Conservation (phyloP, 2,797 vertebrate genomes). For the Todus mexicanus region DNA sequence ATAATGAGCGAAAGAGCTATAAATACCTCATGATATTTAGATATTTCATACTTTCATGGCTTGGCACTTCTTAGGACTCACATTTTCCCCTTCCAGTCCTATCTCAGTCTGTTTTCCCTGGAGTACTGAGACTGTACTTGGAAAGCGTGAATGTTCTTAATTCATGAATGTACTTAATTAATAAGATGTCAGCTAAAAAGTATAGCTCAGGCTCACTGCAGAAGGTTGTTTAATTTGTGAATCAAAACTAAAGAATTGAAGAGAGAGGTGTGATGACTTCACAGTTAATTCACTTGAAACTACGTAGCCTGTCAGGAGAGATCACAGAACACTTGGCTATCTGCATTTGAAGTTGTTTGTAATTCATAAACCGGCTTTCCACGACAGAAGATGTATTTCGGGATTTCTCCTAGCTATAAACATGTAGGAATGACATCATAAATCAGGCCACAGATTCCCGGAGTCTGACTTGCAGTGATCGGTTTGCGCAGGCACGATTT, state of each 20-base stretch:
- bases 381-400: not conserved
- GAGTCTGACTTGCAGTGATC: fast-evolving
- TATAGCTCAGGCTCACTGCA: not conserved
- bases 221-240: not conserved
- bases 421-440: not conserved
- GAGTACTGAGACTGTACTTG: fast-evolving
- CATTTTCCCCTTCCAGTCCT: not conserved
- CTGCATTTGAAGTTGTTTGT: not conserved
- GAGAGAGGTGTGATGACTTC: not conserved
- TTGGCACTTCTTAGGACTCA: not conserved
- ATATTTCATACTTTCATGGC: not conserved
- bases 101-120: not conserved
- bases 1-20: not conserved
- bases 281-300: not conserved
- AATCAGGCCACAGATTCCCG: not conserved
- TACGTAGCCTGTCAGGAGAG: not conserved
- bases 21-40: not conserved
- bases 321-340: not conserved
- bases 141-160: not conserved
- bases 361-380: not conserved
- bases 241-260: not conserved
- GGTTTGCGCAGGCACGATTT: fast-evolving
- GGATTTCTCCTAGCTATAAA: not conserved
- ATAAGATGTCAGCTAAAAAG: not conserved
- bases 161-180: not conserved